Evolutionary conservation across 1,140 invertebrate species (phyloP).

Genomic region (Calycopis cecrops): DNA sequence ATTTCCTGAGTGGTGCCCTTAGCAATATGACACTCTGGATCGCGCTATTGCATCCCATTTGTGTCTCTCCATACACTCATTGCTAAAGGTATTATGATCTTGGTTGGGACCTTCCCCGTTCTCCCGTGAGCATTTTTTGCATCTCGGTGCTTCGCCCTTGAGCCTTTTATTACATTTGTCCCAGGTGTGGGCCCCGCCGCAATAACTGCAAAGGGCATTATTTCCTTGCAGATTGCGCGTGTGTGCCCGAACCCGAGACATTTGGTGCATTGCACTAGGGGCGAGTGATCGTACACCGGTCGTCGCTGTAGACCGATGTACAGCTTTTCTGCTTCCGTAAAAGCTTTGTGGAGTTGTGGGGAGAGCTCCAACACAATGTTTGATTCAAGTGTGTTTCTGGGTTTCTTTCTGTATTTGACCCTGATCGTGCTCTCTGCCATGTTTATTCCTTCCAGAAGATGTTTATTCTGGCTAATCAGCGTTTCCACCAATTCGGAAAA

Average conservation of each 20-base stretch:
- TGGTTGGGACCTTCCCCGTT: not conserved
- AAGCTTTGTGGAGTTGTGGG: not conserved
- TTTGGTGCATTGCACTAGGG: too few species aligned
- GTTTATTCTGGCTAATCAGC: not conserved
- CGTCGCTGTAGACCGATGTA: conserved; percentile 6
- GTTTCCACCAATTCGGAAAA: not conserved
- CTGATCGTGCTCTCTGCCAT: not conserved
- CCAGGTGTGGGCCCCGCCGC: conserved; percentile 8
- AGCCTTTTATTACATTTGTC: not conserved
- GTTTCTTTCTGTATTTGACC: not conserved
- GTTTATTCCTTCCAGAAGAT: not conserved
- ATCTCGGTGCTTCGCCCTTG: too few species aligned
- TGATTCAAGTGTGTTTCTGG: not conserved
- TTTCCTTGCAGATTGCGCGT: conserved; percentile 2
- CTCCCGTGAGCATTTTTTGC: conserved; percentile 11
- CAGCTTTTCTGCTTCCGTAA: not conserved
- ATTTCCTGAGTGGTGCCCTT: conserved; percentile 1
- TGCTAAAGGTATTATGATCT: conserved; percentile 16
- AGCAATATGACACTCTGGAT: conserved; percentile 22
- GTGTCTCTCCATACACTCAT: conserved; percentile 14
- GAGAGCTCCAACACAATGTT: too few species aligned
- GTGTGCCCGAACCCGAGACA: conserved; percentile 21
- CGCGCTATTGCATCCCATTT: conserved; percentile 24
- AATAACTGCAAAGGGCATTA: conserved; percentile 6
- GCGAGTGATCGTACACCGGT: conserved; percentile 15